Evolutionary conservation across 1,140 invertebrate species (phyloP), one percentile per base, ranked within the genome.

Genomic region (Archivesica marissinica): DNA sequence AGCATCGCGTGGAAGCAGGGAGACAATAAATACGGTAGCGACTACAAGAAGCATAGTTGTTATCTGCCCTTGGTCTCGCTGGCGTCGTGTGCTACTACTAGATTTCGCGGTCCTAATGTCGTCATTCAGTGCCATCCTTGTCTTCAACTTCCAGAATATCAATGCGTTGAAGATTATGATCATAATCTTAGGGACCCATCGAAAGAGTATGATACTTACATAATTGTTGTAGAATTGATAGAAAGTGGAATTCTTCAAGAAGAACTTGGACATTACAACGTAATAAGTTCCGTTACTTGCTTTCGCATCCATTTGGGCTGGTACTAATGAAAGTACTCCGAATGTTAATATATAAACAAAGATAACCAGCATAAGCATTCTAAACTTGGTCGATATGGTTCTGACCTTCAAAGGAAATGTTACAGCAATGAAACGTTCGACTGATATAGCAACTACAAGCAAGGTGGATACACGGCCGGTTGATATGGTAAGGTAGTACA

Each of bases 401-500:
- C 72, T 77, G 0, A 66, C 79, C 44, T 82, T 82, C 38, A 86
- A 41, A 23, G 85, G 85, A 64, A 86, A 72, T 20, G 79, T 20
- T 0, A 86, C 79, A 38, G 85, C 85, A 7, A 86, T 38, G 20
- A 81, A 82, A 20, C 79, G 47, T 56, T 86, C 79, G 7, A 50
- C 33, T 0, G 85, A 75, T 59, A 86, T 86, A 0, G 82, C 13
- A 23, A 86, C 78, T 11, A 78, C 75, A 6, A 82, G 59, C 25
- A 77, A 68, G n/a, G 85, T 54, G 7, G 78, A 80, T n/a, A 74
- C 64, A 9, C 80, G 56, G 25, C 79, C 56, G 33, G 78, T 77
- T 17, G 61, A 25, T 15, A 52, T 68, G 38, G 77, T 82, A 0
- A 86, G 28, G 72, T 82, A 82, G 44, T 44, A 86, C 7, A 86